A percentile compares a stretch with the other conserved stretches of the same genome.
These are phyloP conservation scores for Nymphicus hollandicus DNA, from an alignment of 2,113 vertebrate genomes.

Conservation along the genomic window DNA sequence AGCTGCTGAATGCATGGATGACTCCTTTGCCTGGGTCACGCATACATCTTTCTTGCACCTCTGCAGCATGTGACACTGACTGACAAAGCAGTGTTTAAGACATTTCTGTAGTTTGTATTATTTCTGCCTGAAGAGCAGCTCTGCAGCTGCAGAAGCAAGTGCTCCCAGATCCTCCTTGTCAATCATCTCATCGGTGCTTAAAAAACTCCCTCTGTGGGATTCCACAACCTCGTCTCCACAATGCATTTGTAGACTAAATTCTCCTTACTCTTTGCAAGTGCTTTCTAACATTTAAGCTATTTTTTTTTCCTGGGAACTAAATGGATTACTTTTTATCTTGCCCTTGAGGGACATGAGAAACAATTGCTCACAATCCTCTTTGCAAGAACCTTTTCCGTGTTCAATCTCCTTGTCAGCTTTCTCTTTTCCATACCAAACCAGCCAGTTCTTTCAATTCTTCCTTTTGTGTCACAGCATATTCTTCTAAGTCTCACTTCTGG, in stretches of 20 bases:
- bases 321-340: conserved; percentile 47
- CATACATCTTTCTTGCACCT: background rate
- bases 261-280: background rate
- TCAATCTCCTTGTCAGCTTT: conserved; percentile 1
- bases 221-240: background rate
- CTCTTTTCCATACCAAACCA: background rate
- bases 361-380: conserved; percentile 1
- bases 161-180: background rate
- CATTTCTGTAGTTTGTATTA: background rate
- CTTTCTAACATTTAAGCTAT: background rate
- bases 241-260: conserved; percentile 3
- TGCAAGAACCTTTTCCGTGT: background rate
- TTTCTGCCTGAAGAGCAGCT: background rate
- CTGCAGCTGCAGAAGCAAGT: background rate
- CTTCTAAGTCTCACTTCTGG: background rate
- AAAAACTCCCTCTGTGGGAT: conserved; percentile 18
- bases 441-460: background rate
- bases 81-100: background rate
- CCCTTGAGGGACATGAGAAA: conserved; percentile 37
- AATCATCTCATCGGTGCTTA: background rate
- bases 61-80: background rate
- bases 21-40: background rate
- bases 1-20: background rate
- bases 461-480: background rate
- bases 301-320: background rate